Conservation (phyloP, 2,113 vertebrate species). For the Oceanodroma tethys region DNA sequence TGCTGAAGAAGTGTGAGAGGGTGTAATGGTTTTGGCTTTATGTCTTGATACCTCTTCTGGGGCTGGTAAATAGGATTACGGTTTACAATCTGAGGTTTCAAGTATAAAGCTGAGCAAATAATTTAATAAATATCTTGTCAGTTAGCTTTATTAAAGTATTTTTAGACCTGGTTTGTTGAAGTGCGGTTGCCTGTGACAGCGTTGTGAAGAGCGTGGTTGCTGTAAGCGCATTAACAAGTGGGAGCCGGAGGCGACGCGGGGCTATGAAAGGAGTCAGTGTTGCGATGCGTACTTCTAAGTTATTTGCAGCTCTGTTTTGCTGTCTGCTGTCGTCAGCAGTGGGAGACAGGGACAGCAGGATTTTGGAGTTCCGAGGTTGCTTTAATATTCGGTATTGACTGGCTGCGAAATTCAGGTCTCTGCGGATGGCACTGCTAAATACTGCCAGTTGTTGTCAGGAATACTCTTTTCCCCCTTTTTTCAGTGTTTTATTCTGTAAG, state of each 20-base stretch:
- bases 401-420: neutral
- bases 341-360: neutral
- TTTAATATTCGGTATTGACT: neutral
- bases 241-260: rapidly evolving
- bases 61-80: neutral
- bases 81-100: neutral
- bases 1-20: neutral
- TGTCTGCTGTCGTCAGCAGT: neutral
- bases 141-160: neutral
- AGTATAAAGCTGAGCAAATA: neutral
- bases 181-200: neutral
- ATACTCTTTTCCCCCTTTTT: neutral
- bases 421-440: neutral
- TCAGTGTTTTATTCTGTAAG: neutral
- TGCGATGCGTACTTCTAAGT: neutral
- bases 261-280: conserved; percentile 40
- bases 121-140: neutral
- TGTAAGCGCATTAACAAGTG: neutral
- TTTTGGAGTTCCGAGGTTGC: neutral
- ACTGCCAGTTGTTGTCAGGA: neutral
- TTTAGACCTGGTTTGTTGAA: neutral
- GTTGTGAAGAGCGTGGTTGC: neutral
- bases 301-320: conserved; percentile 13
- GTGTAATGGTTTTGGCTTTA: neutral
- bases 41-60: neutral